Evolutionary conservation across 2,797 vertebrate species (phyloP).

Genomic region (Xenentodon cancila): DNA sequence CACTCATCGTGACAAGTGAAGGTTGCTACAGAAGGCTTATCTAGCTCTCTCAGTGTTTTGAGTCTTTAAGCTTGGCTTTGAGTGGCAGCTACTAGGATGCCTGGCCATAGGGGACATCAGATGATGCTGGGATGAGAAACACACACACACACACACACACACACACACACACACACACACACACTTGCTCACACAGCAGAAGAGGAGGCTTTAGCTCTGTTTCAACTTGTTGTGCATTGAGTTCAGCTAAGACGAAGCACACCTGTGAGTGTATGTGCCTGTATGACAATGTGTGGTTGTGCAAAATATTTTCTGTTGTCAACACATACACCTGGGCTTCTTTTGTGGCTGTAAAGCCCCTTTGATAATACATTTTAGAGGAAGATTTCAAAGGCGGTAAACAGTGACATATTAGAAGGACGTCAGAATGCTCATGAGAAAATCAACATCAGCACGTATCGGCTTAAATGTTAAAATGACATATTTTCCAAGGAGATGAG

Average conservation of each 20-base stretch:
- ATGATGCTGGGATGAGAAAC: slow-evolving; percentile 33
- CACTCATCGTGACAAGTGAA: slow-evolving; percentile 59
- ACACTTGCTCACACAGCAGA: slow-evolving; percentile 29
- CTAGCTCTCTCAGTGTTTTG: slow-evolving; percentile 41
- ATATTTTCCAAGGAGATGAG: slow-evolving; percentile 1
- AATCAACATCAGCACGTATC: slow-evolving; percentile 6
- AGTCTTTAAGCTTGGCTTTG: slow-evolving; percentile 53
- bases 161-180: slow-evolving; percentile 2
- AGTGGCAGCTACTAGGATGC: slow-evolving; percentile 62
- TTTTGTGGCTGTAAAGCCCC: slow-evolving; percentile 41
- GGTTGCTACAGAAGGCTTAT: slow-evolving; percentile 53
- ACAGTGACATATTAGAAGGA: slow-evolving; percentile 5
- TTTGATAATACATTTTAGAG: slow-evolving; percentile 39
- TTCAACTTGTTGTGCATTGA: slow-evolving; percentile 69
- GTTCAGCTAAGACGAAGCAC: slow-evolving; percentile 59
- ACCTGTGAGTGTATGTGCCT: slow-evolving; percentile 56
- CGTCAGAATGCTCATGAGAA: slow-evolving; percentile 12
- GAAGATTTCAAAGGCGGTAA: slow-evolving; percentile 39
- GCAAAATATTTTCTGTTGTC: slow-evolving; percentile 33
- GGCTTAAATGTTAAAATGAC: slow-evolving; percentile 4
- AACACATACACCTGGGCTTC: slow-evolving; percentile 58
- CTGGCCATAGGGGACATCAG: slow-evolving; percentile 66
- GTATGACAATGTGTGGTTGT: slow-evolving; percentile 14
- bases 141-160: slow-evolving; percentile 22
- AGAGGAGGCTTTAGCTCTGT: slow-evolving; percentile 62